Evolutionary conservation across 2,113 vertebrate genomes (phyloP), one percentile per base, ranked within the genome.

Genomic region (Paracanthobrama guichenoti): DNA sequence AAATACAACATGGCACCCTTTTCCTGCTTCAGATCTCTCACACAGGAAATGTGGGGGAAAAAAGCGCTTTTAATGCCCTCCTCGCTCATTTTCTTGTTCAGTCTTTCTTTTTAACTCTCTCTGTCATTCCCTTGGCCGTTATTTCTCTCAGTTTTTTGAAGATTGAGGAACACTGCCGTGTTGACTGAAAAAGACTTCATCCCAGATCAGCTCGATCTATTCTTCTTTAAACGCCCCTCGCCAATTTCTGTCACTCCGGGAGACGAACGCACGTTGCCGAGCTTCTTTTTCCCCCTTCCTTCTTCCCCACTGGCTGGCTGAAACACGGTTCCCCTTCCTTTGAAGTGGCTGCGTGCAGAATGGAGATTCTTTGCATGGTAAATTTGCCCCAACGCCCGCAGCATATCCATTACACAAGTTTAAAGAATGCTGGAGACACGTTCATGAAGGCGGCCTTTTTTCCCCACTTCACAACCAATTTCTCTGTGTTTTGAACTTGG

Each of bases 391-490:
- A 91, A 91, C 88, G 92, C 92, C 92, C 80, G 91, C 91, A 93
- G 93, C 93, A 87, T 94, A 92, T 94, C 94, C 91, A 94, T 94
- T 94, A 93, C 93, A 93, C 93, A 92, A 94, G 92, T 94, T 93
- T 94, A 94, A 94, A 93, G 91, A 93, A 93, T 92, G 92, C 93
- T 89, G 88, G 89, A 87, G 90, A 93, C 91, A 91, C 90, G 88
- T 92, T 93, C 90, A 92, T 90, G 89, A 93, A 91, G 89, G 90
- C 83, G 86, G 87, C 86, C 88, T 92, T 92, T 93, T 93, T 91
- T 90, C 82, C 74, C 92, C 90, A 92, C 93, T 94, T 93, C 93
- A 92, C 88, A 94, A 92, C 92, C 91, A 90, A 91, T 93, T 93
- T 93, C 93, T 94, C 92, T 88, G 91, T 92, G 93, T 95, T 94